Base-by-base conservation (phyloP, 2,888 invertebrate genomes). In the Lomographa bimaculata region DNA sequence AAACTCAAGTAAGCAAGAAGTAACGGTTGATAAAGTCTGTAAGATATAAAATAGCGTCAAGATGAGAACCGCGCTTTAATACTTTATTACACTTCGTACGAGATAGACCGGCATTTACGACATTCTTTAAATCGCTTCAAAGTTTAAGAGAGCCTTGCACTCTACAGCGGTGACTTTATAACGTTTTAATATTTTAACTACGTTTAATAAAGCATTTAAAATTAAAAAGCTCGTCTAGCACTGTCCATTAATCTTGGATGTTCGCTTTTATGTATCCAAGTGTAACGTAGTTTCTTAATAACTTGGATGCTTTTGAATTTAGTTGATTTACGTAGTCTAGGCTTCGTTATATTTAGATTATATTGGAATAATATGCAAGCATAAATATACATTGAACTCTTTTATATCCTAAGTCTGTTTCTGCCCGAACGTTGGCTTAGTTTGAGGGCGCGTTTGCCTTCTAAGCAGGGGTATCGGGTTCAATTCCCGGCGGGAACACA, bases 91-190 rank as follows among this genome's bases (percentile, higher is more conserved):
- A 60, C 64, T 61, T 64, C 59, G 61, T 71, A 64, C 64, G 63
- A 79, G 71, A 73, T 79, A 71, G 74, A 76, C 71, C 54, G 51
- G 62, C 53, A 69, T 79, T 83, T 78, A 83, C 68, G 76, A 68
- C 70, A 64, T 61, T 61, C 65, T 73, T 79, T 12, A 42, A 79
- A 79, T 79, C 71, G 72, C 68, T 58, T 47, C 62, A 61, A 60
- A 71, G 71, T 75, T 70, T 50, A 62, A 64, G 24, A 61, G 64
- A 61, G 65, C 68, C 66, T 55, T 53, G 54, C 47, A 45, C 49
- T 53, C 36, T 40, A 30, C 40, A 7, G 51, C 30, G 26, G 11
- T 30, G 26, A 36, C 36, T 42, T 42, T 46, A 48, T 57, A 57
- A 60, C 39, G 30, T 32, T 26, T 58, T 60, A 58, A 65, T 57